Conservation (phyloP, 1,140 invertebrate species). For the Ruditapes philippinarum region DNA sequence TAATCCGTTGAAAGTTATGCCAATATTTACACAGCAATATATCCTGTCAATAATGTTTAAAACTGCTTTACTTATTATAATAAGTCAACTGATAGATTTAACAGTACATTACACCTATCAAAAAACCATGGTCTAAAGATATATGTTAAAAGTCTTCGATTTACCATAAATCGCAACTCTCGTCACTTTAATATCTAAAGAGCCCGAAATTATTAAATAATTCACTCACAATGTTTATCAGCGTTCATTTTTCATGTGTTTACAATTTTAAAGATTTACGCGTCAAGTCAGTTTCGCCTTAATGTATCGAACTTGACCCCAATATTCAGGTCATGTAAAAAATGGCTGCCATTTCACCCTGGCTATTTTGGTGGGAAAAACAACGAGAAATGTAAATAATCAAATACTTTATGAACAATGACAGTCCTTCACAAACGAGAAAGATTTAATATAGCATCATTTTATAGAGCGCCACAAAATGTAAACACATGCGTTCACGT, state of each 20-base stretch:
- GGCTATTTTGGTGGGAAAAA: background rate
- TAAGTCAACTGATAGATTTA: background rate
- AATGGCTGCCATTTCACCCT: conserved; percentile 5
- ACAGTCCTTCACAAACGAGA: background rate
- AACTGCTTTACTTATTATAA: background rate
- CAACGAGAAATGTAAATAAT: background rate
- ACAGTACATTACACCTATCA: background rate
- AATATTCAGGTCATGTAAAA: conserved; percentile 32
- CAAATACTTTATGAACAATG: background rate
- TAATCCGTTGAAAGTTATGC: background rate
- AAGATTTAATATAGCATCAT: background rate
- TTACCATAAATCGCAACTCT: too few species aligned
- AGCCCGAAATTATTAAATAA: too few species aligned
- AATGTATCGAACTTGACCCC: background rate
- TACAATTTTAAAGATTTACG: too few species aligned
- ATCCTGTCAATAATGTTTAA: background rate
- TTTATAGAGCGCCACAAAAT: background rate
- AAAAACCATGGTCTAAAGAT: too few species aligned
- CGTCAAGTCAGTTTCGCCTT: background rate
- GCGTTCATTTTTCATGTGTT: too few species aligned
- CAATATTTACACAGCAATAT: background rate
- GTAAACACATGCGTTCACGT: conserved; percentile 13
- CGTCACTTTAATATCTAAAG: too few species aligned
- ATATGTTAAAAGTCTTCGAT: too few species aligned
- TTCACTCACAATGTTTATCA: too few species aligned